phyloP scores from a whole-genome alignment of 2,797 vertebrate genomes.

The Bryconaethiops microstoma region DNA sequence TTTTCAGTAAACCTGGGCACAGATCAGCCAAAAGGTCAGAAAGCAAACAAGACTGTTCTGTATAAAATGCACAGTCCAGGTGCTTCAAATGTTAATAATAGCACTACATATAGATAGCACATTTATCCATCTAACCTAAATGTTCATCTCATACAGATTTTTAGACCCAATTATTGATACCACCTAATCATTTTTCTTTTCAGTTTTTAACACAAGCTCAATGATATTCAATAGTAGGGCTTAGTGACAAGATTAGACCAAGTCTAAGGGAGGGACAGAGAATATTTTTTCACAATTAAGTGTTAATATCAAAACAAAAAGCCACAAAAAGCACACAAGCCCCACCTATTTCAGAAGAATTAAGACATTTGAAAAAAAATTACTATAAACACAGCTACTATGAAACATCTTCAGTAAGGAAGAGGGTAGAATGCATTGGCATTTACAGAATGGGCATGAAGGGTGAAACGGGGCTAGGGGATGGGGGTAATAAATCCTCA shows the following conservation, averaged over 20 bases:
- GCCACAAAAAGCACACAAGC: conserved; percentile 45
- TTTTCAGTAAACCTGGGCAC: conserved; percentile 33
- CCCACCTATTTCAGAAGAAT: conserved; percentile 28
- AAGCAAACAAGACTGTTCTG: conserved; percentile 14
- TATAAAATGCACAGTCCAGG: conserved; percentile 25
- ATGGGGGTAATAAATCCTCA: conserved; percentile 5
- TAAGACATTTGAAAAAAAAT: background rate
- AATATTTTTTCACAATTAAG: conserved; percentile 33
- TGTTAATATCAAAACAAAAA: conserved; percentile 50
- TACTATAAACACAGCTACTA: conserved; percentile 3
- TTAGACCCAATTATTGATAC: too few relatives aligned
- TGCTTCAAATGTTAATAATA: background rate
- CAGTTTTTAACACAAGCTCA: conserved; percentile 59
- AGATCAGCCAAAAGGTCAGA: conserved; percentile 29
- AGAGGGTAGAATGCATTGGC: conserved; percentile 92
- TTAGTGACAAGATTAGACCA: background rate
- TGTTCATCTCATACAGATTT: too few relatives aligned
- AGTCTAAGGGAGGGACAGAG: background rate
- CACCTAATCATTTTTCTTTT: conserved; percentile 38
- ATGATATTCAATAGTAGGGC: conserved; percentile 37
- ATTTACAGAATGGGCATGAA: conserved; percentile 72
- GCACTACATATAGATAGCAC: background rate
- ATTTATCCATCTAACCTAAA: background rate
- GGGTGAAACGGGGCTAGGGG: background rate
- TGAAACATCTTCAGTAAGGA: conserved; percentile 89